Evolutionary conservation across 2,113 vertebrate species (phyloP), one percentile per base, ranked within the genome.

Genomic region (Hystrix brachyura): DNA sequence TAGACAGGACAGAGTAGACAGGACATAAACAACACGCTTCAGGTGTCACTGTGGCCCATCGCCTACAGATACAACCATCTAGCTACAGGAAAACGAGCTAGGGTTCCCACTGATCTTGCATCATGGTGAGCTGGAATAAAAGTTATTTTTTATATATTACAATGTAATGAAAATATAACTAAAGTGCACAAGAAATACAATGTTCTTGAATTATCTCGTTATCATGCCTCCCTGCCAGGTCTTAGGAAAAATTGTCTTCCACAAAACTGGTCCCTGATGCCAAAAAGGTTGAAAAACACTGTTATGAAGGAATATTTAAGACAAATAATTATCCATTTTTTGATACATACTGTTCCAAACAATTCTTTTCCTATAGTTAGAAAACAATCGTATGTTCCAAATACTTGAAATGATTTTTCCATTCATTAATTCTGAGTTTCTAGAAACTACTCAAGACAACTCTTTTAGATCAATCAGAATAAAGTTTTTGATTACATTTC

Each of bases 401-500:
- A 71, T 1, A 76, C 29, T 51, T 87, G 55, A 80, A 21, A 46
- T 55, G 32, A 65, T 76, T 95, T 94, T 91, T 74, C 62, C 74
- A 12, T 84, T 95, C 48, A 90, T 86, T 95, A 91, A 69, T 87
- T 84, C 62, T 32, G 38, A n/a, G 19, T 74, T 95, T 85, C 72
- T 72, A 90, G 55, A 94, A 91, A 59, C 57, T 87, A 72, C 34
- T 90, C 17, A 83, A 90, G 14, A 53, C 13, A 91, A 65, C 17
- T 89, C 60, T 87, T 71, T 89, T 74, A 64, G 93, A 74, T 62
- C n/a, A 87, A 69, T 85, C 74, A 94, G 25, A 91, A 89, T 43
- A 59, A 85, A 87, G 11, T 79, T 94, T 95, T 55, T 67, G 86
- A 81, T 86, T 91, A 88, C 87, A 94, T 94, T 91, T 90, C 19